A percentile compares a stretch with the other conserved stretches of the same genome.
Evolutionary conservation across 2,797 vertebrate species (phyloP).

Genomic region (Coilia nasus): DNA sequence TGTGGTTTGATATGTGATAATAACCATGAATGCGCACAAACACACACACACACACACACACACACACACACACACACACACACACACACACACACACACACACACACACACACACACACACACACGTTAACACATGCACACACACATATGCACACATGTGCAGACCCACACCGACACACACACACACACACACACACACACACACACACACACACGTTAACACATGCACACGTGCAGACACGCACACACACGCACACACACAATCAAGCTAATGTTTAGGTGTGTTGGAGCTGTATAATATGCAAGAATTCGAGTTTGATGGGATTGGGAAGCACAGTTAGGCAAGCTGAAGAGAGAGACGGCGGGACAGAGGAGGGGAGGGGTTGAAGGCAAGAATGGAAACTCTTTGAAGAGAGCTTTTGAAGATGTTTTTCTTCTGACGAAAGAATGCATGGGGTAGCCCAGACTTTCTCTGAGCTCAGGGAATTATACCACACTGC

Average conservation of each 20-base stretch:
- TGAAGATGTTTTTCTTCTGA: constrained; percentile 25
- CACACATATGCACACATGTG: neutral
- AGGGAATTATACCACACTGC: neutral
- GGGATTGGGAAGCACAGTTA: neutral
- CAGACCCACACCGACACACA: constrained; percentile 1
- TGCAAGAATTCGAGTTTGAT: neutral
- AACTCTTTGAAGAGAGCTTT: neutral
- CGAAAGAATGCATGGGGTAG: neutral
- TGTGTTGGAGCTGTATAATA: neutral
- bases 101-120: neutral
- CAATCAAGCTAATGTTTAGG: neutral
- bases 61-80: constrained; percentile 7
- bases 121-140: neutral
- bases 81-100: constrained; percentile 10
- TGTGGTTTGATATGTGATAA: neutral
- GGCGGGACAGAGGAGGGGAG: neutral
- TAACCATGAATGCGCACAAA: neutral
- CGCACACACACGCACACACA: neutral
- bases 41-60: neutral
- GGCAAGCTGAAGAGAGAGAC: neutral
- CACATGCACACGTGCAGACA: neutral
- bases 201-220: neutral
- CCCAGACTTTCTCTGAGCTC: neutral
- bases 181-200: constrained; percentile 1
- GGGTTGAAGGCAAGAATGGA: neutral